phyloP scores from a whole-genome alignment of 2,113 vertebrate genomes.

The Coptodon rendalli region DNA sequence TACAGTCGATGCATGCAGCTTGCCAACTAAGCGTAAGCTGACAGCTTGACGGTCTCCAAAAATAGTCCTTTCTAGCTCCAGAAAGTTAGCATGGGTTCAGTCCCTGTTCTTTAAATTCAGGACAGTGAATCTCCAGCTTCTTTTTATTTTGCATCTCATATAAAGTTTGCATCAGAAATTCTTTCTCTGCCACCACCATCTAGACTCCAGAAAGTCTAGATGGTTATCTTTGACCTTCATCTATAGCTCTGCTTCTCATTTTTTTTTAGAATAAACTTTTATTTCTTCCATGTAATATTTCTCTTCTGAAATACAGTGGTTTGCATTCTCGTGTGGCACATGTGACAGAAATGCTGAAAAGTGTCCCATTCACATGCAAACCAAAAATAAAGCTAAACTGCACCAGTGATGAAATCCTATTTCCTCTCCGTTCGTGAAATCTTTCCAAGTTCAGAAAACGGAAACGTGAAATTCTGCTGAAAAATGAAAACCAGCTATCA shows the following conservation, averaged over 20 bases:
- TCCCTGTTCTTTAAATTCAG: not conserved
- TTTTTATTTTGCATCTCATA: not conserved
- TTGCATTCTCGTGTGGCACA: not conserved
- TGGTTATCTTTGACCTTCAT: not conserved
- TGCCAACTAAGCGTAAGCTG: not conserved
- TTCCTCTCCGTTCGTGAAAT: not conserved
- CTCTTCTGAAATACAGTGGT: not conserved
- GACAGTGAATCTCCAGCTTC: not conserved
- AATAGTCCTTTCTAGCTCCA: not conserved
- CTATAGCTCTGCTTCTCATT: rapidly evolving
- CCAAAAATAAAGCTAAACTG: not conserved
- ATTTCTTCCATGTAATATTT: not conserved
- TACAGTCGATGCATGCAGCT: not conserved
- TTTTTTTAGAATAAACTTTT: not conserved
- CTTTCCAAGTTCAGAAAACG: not conserved
- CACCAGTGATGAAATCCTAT: not conserved
- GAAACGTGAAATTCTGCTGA: not conserved
- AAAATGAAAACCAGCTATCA: not conserved
- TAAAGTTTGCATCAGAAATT: not conserved
- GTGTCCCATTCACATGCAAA: rapidly evolving
- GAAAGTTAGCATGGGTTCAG: not conserved
- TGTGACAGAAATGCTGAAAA: not conserved
- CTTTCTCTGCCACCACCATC: not conserved
- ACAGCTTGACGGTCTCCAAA: not conserved
- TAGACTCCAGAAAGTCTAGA: not conserved